Base-by-base conservation (phyloP, 1,140 invertebrate genomes). In the Lycorma delicatula region DNA sequence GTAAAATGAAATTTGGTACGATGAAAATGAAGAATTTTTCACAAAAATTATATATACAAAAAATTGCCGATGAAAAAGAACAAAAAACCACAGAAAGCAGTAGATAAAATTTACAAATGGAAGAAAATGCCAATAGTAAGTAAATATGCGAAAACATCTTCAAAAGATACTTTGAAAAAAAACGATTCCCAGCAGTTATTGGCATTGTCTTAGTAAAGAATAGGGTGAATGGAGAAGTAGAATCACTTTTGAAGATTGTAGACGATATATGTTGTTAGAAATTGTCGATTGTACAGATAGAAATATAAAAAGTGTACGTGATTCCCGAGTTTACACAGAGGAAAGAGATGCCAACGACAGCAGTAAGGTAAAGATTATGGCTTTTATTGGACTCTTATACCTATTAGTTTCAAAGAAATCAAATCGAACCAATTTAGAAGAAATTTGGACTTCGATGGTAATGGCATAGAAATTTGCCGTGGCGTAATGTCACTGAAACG, bases 371-470 rank as follows among this genome's bases (percentile, higher is more conserved):
- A n/a, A n/a, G 31, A 28, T 52, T 4, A 52, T 29, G 28, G 13
- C 50, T 7, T 4, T 9, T 4, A 9, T 29, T 7, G 50, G 50
- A 7, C 18, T 52, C 7, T 13, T 52, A 3, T 52, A 13, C 18
- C 7, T 52, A 18, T n/a, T n/a, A 7, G 50, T 25, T 29, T 25
- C 31, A 7, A 31, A 7, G 28, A 52, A 52, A 52, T 16, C 12
- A 11, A 7, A 4, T 13, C 50, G 31, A 13, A 52, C 28, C 6
- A 31, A 29, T 31, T 31, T 52, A 9, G 26, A 31, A 16, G 50
- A 52, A 16, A 7, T 52, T 9, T 52, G 50, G 50, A n/a, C 12
- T 16, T 29, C 5, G 25, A 52, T 52, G 50, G 50, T 9, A 29
- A n/a, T 52, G 50, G 50, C 6, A 18, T 52, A 4, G 50, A 52